These are phyloP conservation scores for Drosophila parabipectinata DNA, from an alignment of 1,140 invertebrate genomes.

Conservation along the genomic window DNA sequence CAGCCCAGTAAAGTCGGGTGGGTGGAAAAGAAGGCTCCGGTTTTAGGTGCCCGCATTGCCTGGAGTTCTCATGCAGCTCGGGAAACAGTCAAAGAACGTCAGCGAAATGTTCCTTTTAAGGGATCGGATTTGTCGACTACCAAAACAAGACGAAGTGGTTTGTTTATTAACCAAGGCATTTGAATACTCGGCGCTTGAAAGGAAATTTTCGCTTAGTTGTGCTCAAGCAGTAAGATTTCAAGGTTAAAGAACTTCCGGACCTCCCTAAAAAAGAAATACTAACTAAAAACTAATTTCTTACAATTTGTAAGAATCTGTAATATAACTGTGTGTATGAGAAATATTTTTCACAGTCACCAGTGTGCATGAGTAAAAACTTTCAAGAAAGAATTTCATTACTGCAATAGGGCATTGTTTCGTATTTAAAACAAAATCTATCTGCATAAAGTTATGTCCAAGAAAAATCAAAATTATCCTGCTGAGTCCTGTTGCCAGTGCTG, in stretches of 20 bases:
- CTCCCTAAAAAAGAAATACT: too few species aligned
- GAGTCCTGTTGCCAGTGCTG: not conserved
- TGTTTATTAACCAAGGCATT: conserved; percentile 39
- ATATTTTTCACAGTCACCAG: not conserved
- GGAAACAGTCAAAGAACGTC: conserved; percentile 26
- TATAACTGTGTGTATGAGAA: too few species aligned
- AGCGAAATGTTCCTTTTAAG: conserved; percentile 19
- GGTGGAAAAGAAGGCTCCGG: not conserved
- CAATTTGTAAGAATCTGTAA: too few species aligned
- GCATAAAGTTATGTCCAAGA: conserved; percentile 16
- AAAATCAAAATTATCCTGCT: conserved; percentile 14
- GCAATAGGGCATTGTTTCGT: too few species aligned
- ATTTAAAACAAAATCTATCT: conserved; percentile 6
- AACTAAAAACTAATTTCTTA: too few species aligned
- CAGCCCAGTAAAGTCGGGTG: conserved; percentile 1
- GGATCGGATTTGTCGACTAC: conserved; percentile 25
- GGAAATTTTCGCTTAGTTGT: conserved; percentile 1
- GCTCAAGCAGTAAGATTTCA: too few species aligned
- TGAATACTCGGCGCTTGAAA: conserved; percentile 17
- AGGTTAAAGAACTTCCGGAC: too few species aligned
- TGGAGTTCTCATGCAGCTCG: conserved; percentile 26
- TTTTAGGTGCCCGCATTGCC: not conserved
- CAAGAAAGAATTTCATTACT: too few species aligned
- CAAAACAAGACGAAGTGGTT: conserved; percentile 7
- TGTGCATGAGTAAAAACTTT: not conserved